A percentile compares a stretch with the other conserved stretches of the same genome.
Conservation (phyloP, 2,888 invertebrate genomes). For the Sturmia bella region DNA sequence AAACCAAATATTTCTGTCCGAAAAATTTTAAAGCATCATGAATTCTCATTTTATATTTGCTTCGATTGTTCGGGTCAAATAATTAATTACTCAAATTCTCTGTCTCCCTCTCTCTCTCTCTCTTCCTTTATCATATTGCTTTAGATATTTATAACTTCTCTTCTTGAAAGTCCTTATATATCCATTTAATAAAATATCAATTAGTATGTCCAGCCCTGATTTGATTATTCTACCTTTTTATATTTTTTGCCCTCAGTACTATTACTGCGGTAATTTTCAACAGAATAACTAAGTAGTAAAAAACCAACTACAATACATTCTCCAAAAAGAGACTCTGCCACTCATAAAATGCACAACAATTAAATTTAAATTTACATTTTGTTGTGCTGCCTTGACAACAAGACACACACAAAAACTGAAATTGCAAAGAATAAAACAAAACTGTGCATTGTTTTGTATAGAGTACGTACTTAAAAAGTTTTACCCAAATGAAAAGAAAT, state of each 20-base stretch:
- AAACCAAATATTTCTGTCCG: no score
- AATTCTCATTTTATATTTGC: no score
- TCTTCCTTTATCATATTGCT: no score
- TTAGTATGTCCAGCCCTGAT: slow-evolving; percentile 25
- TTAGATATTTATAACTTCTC: no score
- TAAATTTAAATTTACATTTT: slow-evolving; percentile 73
- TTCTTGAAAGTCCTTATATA: slow-evolving; percentile 13
- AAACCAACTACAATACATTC: slow-evolving; percentile 25
- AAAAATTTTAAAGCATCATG: no score
- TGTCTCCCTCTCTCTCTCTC: no score
- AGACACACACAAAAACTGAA: background rate
- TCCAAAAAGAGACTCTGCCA: slow-evolving; percentile 9
- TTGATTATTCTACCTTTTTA: background rate
- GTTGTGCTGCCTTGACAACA: slow-evolving; percentile 44
- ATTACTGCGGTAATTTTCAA: slow-evolving; percentile 49
- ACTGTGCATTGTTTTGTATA: slow-evolving; percentile 70
- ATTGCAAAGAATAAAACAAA: slow-evolving; percentile 9
- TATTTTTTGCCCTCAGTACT: slow-evolving; percentile 1
- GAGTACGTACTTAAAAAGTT: slow-evolving; percentile 70
- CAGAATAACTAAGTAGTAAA: slow-evolving; percentile 35
- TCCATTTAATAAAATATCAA: no score
- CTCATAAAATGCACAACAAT: slow-evolving; percentile 70
- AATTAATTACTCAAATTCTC: no score
- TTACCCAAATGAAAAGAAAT: slow-evolving; percentile 43
- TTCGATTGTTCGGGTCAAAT: no score